These are phyloP conservation scores for Eupithecia subfuscata DNA, from an alignment of 2,888 invertebrate genomes.

Conservation along the genomic window DNA sequence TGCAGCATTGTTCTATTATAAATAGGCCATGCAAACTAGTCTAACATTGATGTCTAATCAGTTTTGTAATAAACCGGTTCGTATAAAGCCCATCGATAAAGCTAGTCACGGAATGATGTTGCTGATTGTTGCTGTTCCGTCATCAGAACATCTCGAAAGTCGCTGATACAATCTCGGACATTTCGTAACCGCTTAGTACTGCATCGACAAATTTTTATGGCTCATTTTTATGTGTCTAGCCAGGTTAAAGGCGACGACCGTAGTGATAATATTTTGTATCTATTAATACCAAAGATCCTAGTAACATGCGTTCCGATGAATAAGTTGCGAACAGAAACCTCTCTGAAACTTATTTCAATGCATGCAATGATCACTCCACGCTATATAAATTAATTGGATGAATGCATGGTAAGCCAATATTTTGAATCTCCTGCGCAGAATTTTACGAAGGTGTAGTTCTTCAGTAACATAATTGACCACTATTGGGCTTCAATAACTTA, in stretches of 20 bases:
- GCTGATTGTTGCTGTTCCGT: slow-evolving; percentile 57
- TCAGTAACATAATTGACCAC: no score
- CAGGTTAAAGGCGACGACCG: not conserved
- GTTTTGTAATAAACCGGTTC: slow-evolving; percentile 47
- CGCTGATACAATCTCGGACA: slow-evolving; percentile 57
- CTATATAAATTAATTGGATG: not conserved
- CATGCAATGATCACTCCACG: not conserved
- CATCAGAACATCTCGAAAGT: slow-evolving; percentile 74
- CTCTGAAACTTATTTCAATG: not conserved
- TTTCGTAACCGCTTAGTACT: slow-evolving; percentile 70
- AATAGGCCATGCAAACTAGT: slow-evolving; percentile 20
- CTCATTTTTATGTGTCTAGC: slow-evolving; percentile 6
- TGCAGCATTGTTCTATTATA: slow-evolving; percentile 1
- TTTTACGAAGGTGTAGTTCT: not conserved
- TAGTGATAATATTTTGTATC: not conserved
- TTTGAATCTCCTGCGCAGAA: not conserved
- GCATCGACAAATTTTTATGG: slow-evolving; percentile 49
- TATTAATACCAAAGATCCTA: not conserved
- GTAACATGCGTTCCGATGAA: no score
- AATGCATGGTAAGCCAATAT: no score
- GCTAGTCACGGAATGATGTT: slow-evolving; percentile 70
- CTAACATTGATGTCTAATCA: slow-evolving; percentile 34
- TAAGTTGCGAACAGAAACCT: not conserved
- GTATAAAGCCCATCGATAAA: slow-evolving; percentile 65
- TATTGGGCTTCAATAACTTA: no score